A percentile compares a stretch with the other conserved stretches of the same genome.
Evolutionary conservation across 2,888 invertebrate species (phyloP).

Genomic region (Sclerodermus sp.): DNA sequence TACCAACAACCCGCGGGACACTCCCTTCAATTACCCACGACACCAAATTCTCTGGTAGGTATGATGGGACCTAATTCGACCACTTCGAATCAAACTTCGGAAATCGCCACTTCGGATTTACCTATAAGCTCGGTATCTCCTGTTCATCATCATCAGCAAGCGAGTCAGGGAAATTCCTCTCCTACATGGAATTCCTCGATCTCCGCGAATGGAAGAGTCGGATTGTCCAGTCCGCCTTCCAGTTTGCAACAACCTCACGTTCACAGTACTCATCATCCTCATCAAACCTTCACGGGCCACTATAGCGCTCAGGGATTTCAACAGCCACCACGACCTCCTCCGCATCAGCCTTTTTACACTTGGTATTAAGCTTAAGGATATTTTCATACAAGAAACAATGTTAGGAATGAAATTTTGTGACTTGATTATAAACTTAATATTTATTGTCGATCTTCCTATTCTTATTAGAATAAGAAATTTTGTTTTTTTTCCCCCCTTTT

Average conservation of each 20-base stretch:
- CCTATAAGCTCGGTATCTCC: constrained; percentile 44
- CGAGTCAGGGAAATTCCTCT: constrained; percentile 33
- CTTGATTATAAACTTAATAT: too few species aligned
- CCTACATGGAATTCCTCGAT: constrained; percentile 48
- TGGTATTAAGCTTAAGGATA: constrained; percentile 33
- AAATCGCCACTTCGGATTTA: constrained; percentile 38
- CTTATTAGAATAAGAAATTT: too few species aligned
- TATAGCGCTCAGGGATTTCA: constrained; percentile 46
- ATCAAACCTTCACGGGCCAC: constrained; percentile 45
- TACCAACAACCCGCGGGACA: constrained; percentile 54
- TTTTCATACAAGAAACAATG: too few species aligned
- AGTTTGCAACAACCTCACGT: constrained; percentile 39
- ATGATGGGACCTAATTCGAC: constrained; percentile 60
- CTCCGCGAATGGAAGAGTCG: constrained; percentile 31
- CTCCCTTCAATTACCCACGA: constrained; percentile 53
- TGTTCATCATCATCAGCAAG: constrained; percentile 34
- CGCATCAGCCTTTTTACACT: constrained; percentile 45
- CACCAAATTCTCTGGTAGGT: constrained; percentile 58
- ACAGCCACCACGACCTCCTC: constrained; percentile 42
- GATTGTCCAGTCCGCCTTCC: constrained; percentile 40
- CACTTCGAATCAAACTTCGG: constrained; percentile 47
- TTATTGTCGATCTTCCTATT: too few species aligned
- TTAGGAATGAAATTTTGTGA: too few species aligned
- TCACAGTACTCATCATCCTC: constrained; percentile 40
- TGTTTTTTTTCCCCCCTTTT: too few species aligned